Evolutionary conservation across 2,888 invertebrate species (phyloP).

Genomic region (Formica aserva): DNA sequence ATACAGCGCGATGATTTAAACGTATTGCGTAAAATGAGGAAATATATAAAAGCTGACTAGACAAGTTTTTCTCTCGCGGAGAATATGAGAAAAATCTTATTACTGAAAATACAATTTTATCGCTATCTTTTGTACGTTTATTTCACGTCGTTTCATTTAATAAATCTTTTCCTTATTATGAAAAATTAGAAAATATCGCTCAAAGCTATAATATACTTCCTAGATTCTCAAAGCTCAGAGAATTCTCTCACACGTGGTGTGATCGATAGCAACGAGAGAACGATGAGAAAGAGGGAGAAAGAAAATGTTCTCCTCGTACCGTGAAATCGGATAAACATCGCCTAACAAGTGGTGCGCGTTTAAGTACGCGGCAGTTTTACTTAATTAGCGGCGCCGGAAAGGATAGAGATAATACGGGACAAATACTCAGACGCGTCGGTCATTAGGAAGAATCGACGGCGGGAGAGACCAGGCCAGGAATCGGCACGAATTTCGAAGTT

Average conservation of each 20-base stretch:
- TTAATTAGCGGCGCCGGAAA: slow-evolving; percentile 66
- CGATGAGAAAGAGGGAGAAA: neutral
- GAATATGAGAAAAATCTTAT: slow-evolving; percentile 6
- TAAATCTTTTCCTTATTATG: neutral
- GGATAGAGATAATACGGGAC: slow-evolving; percentile 26
- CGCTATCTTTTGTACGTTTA: neutral
- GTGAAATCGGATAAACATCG: slow-evolving; percentile 59
- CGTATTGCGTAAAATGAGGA: slow-evolving; percentile 46
- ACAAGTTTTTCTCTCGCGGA: slow-evolving; percentile 10
- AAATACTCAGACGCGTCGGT: slow-evolving; percentile 33
- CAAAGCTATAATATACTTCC: neutral
- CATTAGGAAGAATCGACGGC: slow-evolving; percentile 17
- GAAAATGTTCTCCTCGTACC: slow-evolving; percentile 45
- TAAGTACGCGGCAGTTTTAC: slow-evolving; percentile 54
- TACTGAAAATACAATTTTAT: neutral
- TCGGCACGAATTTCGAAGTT: slow-evolving; percentile 59
- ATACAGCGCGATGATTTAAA: slow-evolving; percentile 33
- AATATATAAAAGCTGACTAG: slow-evolving; percentile 12
- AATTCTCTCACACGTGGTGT: slow-evolving; percentile 24
- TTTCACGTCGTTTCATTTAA: neutral
- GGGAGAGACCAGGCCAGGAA: slow-evolving; percentile 1
- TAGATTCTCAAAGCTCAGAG: neutral
- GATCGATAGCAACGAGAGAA: slow-evolving; percentile 52
- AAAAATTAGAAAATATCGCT: slow-evolving; percentile 7
- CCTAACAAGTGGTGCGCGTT: slow-evolving; percentile 52